Conservation (phyloP, 1,140 invertebrate genomes). For the Araneus ventricosus region DNA sequence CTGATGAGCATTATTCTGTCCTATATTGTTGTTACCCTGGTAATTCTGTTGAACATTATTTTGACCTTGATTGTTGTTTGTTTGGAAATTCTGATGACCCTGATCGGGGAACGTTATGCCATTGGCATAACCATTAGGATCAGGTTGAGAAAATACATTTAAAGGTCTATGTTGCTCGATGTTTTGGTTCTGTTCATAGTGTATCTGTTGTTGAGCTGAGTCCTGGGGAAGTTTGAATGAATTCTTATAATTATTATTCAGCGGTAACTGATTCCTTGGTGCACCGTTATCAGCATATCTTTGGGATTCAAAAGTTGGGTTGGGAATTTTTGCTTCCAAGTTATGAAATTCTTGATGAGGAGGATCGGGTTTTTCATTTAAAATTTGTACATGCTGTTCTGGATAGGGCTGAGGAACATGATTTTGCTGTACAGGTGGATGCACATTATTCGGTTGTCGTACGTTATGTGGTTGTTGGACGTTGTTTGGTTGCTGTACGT, state of each 20-base stretch:
- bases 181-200: slow-evolving; percentile 39
- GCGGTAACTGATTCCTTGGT: neutral
- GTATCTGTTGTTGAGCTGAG: neutral
- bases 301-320: slow-evolving; percentile 54
- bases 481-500: slow-evolving; percentile 28
- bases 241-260: neutral
- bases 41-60: neutral
- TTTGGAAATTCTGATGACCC: slow-evolving; percentile 1
- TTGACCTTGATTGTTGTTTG: slow-evolving; percentile 15
- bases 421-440: neutral
- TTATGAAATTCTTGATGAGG: neutral
- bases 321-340: slow-evolving; percentile 18
- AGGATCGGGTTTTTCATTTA: slow-evolving; percentile 1
- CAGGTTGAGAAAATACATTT: slow-evolving; percentile 42
- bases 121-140: slow-evolving; percentile 34
- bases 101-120: slow-evolving; percentile 25
- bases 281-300: neutral
- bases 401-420: neutral
- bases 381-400: neutral
- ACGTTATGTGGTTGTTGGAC: neutral
- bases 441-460: neutral
- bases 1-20: neutral
- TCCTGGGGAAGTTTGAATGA: neutral
- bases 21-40: neutral
- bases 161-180: neutral